These are phyloP conservation scores for Drosophila rellima DNA, from an alignment of 2,888 invertebrate genomes.

Conservation along the genomic window DNA sequence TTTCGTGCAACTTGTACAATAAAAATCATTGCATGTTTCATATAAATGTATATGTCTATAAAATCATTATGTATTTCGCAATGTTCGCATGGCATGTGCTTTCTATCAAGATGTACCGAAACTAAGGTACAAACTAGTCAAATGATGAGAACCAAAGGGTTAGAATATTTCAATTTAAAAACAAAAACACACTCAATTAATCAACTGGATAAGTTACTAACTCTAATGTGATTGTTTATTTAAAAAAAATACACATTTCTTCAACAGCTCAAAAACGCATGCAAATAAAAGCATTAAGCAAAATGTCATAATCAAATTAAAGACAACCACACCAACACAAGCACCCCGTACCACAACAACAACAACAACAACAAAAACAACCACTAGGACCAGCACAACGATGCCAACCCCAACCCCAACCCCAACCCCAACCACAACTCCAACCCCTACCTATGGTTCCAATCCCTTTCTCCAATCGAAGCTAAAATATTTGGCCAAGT, in stretches of 20 bases:
- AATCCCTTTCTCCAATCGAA: slow-evolving; percentile 74
- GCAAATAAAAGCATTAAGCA: slow-evolving; percentile 79
- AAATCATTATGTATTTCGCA: slow-evolving; percentile 24
- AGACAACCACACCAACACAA: slow-evolving; percentile 65
- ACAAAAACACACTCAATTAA: slow-evolving; percentile 11
- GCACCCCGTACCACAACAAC: slow-evolving; percentile 55
- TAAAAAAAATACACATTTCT: slow-evolving; percentile 76
- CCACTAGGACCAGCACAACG: slow-evolving; percentile 32
- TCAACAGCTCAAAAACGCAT: slow-evolving; percentile 84
- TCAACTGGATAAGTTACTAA: slow-evolving; percentile 64
- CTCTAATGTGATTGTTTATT: slow-evolving; percentile 79
- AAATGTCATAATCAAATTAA: slow-evolving; percentile 65
- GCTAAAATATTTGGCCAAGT: slow-evolving; percentile 59
- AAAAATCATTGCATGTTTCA: slow-evolving; percentile 45
- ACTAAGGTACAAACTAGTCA: slow-evolving; percentile 8
- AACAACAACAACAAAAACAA: slow-evolving; percentile 25
- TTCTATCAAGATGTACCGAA: slow-evolving; percentile 23
- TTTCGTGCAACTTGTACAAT: slow-evolving; percentile 7
- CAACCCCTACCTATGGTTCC: slow-evolving; percentile 51
- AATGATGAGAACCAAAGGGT: slow-evolving; percentile 32
- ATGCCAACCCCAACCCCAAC: slow-evolving; percentile 18
- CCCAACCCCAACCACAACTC: not conserved
- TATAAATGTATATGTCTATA: slow-evolving; percentile 8
- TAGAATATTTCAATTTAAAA: slow-evolving; percentile 27
- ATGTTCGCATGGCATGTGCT: slow-evolving; percentile 52